Evolutionary conservation across 2,797 vertebrate genomes (phyloP), one percentile per base, ranked within the genome.

Genomic region (Diglossa cyanea): DNA sequence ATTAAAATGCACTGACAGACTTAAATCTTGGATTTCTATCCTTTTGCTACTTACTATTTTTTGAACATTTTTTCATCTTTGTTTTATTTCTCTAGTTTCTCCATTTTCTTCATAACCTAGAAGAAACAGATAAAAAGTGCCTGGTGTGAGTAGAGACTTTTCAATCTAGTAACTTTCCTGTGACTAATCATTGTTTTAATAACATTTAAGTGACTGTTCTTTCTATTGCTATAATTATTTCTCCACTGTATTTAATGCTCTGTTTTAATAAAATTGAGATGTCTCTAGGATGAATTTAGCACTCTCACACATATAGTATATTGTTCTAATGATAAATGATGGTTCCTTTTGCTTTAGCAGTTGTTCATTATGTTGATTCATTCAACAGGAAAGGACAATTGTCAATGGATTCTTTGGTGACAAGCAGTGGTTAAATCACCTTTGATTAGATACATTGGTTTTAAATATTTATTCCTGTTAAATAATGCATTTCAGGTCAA

Each of bases 401-500:
- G 37, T 50, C 73, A 63, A 37, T 40, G 48, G 33, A 71, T 60
- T 63, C 51, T 63, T 83, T 77, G 48, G 48, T 78, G 66, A 80
- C 25, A 88, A 80, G 28, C 33, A 53, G 70, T 63, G 7, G 25
- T 74, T 84, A 83, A 92, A 78, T 60, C 54, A 67, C n/a, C 18
- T 77, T 77, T 88, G 48, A 90, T 60, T 63, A 55, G 26, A 75
- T 57, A 39, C 39, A 42, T 35, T 58, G 2, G 3, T 9, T 92
- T 90, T 45, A 86, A 92, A 71, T 90, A 93, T 93, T 88, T 90
- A 77, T 80, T 71, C 30, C 24, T 88, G 40, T 48, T 86, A 80
- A 80, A 78, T 92, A 88, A 77, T 71, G 35, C 9, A 51, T 86
- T 88, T 82, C 67, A 86, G n/a, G 44, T 75, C n/a, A 91, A 79